Evolutionary conservation across 1,140 invertebrate genomes (phyloP).

Genomic region (Heliconius hewitsoni): DNA sequence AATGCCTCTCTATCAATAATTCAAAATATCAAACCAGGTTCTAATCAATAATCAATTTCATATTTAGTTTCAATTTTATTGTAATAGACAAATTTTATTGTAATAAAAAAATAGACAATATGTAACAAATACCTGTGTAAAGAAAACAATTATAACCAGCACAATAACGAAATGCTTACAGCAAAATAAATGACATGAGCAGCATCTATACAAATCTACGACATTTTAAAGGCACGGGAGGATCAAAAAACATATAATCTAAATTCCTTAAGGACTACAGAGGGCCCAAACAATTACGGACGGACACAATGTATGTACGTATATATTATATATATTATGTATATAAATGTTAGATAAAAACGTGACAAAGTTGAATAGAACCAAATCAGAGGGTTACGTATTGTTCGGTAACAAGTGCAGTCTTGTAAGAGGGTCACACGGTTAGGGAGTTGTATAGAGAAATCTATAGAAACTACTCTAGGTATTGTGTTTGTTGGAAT

Average conservation of each 20-base stretch:
- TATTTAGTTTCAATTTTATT: no score
- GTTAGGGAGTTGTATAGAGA: constrained; percentile 37
- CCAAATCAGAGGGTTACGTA: constrained; percentile 48
- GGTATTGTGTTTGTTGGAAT: neutral
- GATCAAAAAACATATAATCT: constrained; percentile 6
- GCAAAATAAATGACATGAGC: neutral
- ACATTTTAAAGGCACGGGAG: neutral
- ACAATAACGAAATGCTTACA: neutral
- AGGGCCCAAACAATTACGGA: constrained; percentile 11
- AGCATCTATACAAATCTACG: neutral
- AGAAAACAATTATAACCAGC: neutral
- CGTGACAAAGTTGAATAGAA: constrained; percentile 39
- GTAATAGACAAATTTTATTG: no score
- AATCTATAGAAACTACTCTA: constrained; percentile 34
- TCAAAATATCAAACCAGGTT: no score
- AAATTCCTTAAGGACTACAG: constrained; percentile 9
- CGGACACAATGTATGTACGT: constrained; percentile 9
- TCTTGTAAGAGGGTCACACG: constrained; percentile 50
- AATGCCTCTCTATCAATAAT: no score
- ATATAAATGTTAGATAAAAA: constrained; percentile 26
- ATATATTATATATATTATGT: constrained; percentile 13
- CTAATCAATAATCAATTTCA: no score
- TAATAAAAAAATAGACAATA: neutral
- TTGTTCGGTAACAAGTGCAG: constrained; percentile 56
- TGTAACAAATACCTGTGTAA: neutral